Percentiles rank a stretch among this genome's conserved stretches.
These are phyloP conservation scores for Hycleus cichorii DNA, from an alignment of 1,140 invertebrate species.

Conservation along the genomic window DNA sequence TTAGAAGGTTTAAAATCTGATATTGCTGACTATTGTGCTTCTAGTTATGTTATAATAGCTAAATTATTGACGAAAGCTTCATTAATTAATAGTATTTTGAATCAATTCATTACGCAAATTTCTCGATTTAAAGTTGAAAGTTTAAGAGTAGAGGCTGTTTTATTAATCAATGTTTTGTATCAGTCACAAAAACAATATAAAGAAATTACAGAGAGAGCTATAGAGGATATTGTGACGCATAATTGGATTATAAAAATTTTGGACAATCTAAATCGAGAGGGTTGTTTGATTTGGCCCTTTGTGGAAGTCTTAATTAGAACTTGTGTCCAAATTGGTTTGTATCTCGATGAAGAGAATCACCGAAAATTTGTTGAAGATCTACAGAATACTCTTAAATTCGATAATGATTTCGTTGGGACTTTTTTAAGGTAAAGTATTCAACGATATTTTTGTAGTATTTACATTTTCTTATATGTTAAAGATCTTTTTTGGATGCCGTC, in stretches of 20 bases:
- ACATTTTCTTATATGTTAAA: not conserved
- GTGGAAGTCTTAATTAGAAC: conserved; percentile 46
- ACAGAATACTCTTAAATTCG: conserved; percentile 48
- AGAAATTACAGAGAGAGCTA: conserved; percentile 44
- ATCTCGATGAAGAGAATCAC: conserved; percentile 36
- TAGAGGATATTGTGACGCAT: conserved; percentile 44
- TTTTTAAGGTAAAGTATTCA: conserved; percentile 37
- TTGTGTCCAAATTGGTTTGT: conserved; percentile 40
- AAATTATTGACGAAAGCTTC: conserved; percentile 58
- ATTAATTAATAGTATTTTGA: conserved; percentile 52
- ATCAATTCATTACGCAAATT: conserved; percentile 54
- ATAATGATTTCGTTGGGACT: conserved; percentile 37
- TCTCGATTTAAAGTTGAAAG: conserved; percentile 46
- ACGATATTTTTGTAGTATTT: not conserved
- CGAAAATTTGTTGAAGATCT: conserved; percentile 45
- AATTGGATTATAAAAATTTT: conserved; percentile 47
- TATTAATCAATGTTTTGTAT: conserved; percentile 55
- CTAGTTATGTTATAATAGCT: conserved; percentile 65
- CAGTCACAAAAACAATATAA: conserved; percentile 47
- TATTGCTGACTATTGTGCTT: conserved; percentile 61
- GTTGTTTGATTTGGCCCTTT: conserved; percentile 48
- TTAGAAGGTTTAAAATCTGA: conserved; percentile 59
- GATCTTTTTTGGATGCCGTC: conserved; percentile 1
- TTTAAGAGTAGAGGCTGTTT: conserved; percentile 48
- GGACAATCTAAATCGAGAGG: conserved; percentile 43